Evolutionary conservation across 2,888 invertebrate species (phyloP), one percentile per base, ranked within the genome.

Genomic region (Ectropis crepuscularia): DNA sequence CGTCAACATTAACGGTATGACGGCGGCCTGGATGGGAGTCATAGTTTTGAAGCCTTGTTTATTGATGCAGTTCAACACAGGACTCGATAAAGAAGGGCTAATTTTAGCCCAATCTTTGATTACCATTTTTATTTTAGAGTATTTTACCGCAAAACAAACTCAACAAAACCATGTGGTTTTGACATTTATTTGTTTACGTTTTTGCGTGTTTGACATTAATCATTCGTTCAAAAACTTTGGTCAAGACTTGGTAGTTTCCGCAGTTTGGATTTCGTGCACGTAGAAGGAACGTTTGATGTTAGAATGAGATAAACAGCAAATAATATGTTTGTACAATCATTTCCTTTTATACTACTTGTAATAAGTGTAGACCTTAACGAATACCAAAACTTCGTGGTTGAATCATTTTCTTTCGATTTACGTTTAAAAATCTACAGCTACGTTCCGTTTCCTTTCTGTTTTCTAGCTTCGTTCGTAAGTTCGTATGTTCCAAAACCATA

Each of bases 1-100:
- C 7, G 95, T 95, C 57, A 99, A 85, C 57, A 99, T 93, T 58
- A 98, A 92, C 0, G 98, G 98, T 77, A 99, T 98, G 59, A 97
- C 96, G 0, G 98, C 97, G 5, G 97, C 96, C 94, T 98, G 95
- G 11, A 95, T 94, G 0, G 95, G 95, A 5, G 95, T 95, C 94
- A 95, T 94, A 28, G 80, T 71, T 36, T 83, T 75, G 63, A 95
- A 95, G 46, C 92, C 89, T 69, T 94, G 93, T 65, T 88, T 86
- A 10, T 86, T 77, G n/a, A 95, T 88, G 36, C 93, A 93, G 60
- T 86, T 88, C 46, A 94, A 73, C 16, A 94, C 90, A 0, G 94
- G 88, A 68, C 82, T 72, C 0, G 94, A 94, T 48, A 95, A 76
- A 0, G 87, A 79, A 9, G 93, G 93, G 39, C 74, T 77, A 11